Conservation (phyloP, 2,888 invertebrate genomes). For the Vesta saturnalis region DNA sequence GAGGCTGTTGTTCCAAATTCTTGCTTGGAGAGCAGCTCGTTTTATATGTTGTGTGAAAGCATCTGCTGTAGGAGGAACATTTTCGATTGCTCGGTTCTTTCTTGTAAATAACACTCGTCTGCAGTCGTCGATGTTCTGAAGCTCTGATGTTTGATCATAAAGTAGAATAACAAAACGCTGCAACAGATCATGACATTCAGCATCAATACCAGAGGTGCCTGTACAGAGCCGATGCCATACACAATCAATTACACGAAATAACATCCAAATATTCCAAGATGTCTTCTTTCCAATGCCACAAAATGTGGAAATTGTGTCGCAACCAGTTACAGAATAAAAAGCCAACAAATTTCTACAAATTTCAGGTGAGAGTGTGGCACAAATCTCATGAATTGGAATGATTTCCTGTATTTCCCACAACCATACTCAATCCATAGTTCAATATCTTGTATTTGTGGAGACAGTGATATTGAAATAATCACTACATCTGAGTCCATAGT, state of each 20-base stretch:
- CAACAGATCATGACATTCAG: not conserved
- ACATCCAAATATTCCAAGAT: not conserved
- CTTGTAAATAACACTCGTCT: not conserved
- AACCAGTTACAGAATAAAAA: conserved; percentile 8
- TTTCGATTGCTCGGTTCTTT: not conserved
- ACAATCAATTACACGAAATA: conserved; percentile 8
- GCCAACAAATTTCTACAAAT: not conserved
- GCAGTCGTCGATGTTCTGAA: conserved; percentile 7
- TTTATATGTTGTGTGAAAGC: no score
- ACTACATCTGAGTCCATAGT: not conserved
- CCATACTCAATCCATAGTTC: no score
- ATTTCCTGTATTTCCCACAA: no score
- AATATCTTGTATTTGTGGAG: no score
- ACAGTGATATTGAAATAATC: no score
- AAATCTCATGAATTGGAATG: not conserved
- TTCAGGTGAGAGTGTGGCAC: not conserved
- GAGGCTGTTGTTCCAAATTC: not conserved
- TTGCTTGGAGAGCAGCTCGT: not conserved
- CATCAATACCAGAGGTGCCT: not conserved
- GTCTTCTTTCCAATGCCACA: not conserved
- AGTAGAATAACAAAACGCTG: not conserved
- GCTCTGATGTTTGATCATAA: conserved; percentile 3
- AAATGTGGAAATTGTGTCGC: conserved; percentile 10
- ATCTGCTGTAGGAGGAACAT: no score
- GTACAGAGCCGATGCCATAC: not conserved